Conservation (phyloP, 1,140 invertebrate genomes). For the Eubasilissa regina region DNA sequence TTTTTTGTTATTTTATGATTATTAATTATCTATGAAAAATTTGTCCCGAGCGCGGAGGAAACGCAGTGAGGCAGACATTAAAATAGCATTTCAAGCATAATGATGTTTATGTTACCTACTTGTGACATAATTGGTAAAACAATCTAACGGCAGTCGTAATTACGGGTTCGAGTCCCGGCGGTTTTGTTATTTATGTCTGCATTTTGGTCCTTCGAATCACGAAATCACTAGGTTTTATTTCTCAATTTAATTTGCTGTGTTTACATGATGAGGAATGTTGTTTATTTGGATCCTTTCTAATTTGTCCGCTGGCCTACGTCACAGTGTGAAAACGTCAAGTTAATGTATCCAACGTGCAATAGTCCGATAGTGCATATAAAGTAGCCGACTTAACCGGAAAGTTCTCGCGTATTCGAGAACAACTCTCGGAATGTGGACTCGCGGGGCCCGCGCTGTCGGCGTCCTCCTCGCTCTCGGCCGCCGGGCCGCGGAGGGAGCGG, state of each 20-base stretch:
- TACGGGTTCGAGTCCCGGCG: no score
- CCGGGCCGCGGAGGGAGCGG: background rate
- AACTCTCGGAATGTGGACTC: constrained; percentile 29
- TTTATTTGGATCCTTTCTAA: constrained; percentile 18
- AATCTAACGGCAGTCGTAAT: no score
- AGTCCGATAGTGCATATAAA: background rate
- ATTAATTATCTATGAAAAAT: no score
- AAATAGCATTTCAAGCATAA: no score
- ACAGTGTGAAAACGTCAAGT: constrained; percentile 12
- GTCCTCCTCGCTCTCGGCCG: background rate
- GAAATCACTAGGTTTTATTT: no score
- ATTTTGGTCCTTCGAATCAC: no score
- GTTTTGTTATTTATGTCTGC: no score
- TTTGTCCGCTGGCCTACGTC: background rate
- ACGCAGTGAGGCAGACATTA: no score
- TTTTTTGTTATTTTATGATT: no score
- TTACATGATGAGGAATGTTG: constrained; percentile 15
- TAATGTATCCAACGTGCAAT: background rate
- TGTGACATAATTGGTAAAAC: no score
- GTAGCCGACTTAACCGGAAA: constrained; percentile 33
- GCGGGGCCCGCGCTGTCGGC: background rate
- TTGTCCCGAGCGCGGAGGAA: no score
- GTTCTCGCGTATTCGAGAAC: constrained; percentile 29
- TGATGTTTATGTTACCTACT: no score
- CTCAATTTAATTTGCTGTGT: background rate